phyloP scores from a whole-genome alignment of 2,113 vertebrate genomes.

The Mobula birostris region DNA sequence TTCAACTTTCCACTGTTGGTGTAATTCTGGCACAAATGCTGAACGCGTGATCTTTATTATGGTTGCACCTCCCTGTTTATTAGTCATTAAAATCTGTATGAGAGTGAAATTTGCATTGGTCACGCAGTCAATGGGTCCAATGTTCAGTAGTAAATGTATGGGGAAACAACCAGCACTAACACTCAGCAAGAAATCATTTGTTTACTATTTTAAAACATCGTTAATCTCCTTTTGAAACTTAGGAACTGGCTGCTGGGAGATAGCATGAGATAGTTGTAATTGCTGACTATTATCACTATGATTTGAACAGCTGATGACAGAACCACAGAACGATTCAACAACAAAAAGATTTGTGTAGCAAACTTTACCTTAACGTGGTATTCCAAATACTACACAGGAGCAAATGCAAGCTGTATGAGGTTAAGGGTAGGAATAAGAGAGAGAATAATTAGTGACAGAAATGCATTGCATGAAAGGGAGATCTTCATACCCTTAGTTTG shows the following conservation, averaged over 20 bases:
- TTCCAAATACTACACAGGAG: no score
- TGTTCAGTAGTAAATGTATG: not conserved
- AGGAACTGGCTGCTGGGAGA: not conserved
- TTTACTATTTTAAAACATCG: not conserved
- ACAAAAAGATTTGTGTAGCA: not conserved
- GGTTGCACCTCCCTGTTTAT: not conserved
- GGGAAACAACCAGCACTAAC: not conserved
- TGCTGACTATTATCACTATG: not conserved
- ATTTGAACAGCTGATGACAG: not conserved
- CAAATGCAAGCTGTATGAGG: no score
- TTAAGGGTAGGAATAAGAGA: no score
- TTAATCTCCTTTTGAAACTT: not conserved
- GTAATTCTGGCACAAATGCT: not conserved
- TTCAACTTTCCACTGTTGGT: not conserved
- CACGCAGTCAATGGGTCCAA: not conserved
- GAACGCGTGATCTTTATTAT: not conserved
- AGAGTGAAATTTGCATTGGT: not conserved
- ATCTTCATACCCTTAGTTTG: no score
- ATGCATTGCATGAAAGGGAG: no score
- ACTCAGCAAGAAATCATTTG: not conserved
- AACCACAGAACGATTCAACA: not conserved
- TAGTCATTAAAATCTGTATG: not conserved
- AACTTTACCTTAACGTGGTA: no score
- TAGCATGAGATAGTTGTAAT: not conserved
- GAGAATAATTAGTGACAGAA: no score